A percentile compares a stretch with the other conserved stretches of the same genome.
phyloP scores from a whole-genome alignment of 1,140 invertebrate species.

The Zophobas morio region DNA sequence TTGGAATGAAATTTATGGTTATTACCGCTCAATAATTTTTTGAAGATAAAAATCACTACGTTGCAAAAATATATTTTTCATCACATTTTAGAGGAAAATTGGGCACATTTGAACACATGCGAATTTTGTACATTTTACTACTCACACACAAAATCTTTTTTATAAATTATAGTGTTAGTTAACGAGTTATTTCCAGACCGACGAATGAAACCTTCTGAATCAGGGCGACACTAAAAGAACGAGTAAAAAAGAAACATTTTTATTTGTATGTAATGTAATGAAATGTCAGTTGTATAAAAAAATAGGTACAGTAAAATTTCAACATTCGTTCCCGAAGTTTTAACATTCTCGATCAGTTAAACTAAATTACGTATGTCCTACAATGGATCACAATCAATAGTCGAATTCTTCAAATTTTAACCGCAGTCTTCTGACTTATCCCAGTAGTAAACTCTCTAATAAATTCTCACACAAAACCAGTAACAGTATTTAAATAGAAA shows the following conservation, averaged over 20 bases:
- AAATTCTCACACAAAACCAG: background rate
- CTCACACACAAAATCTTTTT: no score
- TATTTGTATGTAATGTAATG: constrained; percentile 38
- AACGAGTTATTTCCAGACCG: no score
- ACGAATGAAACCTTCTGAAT: no score
- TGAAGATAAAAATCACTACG: no score
- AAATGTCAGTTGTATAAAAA: constrained; percentile 49
- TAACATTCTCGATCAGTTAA: constrained; percentile 12
- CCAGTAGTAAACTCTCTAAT: constrained; percentile 31
- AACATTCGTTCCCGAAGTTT: constrained; percentile 27
- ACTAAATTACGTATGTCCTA: constrained; percentile 38
- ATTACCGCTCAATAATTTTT: no score
- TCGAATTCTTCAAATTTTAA: constrained; percentile 25
- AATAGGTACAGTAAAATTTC: constrained; percentile 43
- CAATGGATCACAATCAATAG: constrained; percentile 35
- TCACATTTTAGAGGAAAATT: no score
- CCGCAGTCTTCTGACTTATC: constrained; percentile 30
- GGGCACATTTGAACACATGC: no score
- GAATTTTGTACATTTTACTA: no score
- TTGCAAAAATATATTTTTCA: no score
- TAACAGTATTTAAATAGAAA: no score
- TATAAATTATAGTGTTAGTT: no score
- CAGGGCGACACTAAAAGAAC: background rate
- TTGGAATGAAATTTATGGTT: no score
- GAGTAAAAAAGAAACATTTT: constrained; percentile 40